Evolutionary conservation across 2,113 vertebrate species (phyloP), one percentile per base, ranked within the genome.

Genomic region (Pedionomus torquatus): DNA sequence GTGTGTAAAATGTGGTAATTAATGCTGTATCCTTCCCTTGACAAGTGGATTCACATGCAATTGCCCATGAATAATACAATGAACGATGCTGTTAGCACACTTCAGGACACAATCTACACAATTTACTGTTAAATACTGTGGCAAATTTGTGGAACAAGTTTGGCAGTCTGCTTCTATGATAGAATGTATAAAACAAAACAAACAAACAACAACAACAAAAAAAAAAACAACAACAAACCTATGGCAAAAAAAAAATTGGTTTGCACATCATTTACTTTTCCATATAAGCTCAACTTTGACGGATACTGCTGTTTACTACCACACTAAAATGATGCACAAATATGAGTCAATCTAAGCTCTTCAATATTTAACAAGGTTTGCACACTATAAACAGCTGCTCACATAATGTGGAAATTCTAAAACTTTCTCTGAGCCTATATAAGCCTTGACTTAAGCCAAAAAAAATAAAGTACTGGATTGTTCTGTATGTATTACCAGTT

Each of bases 401-500:
- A 88, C 63, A 83, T 63, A 75, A 93, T 89, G 54, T 66, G 71
- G 95, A 96, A 94, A 96, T 89, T 93, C 89, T 81, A 46, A 95
- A 97, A 96, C 80, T 95, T 95, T 95, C 75, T 93, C 89, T 84
- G 95, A 97, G 91, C 86, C 90, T 95, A 90, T 80, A 60, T 92
- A 96, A 97, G 94, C 78, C 74, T 93, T 96, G 71, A 93, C 93
- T 97, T 92, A 72, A 97, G 90, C 77, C 81, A 76, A 96, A 92
- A 96, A 69, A 93, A 97, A 94, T 77, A 91, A 97, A 96, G 60
- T 92, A 97, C 94, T 80, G 89, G 83, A 95, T 93, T 97, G 90
- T 97, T 98, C 96, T 97, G 86, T 97, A 89, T 95, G 91, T 98
- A 95, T 95, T 97, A 96, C 93, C 90, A 96, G 95, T 80, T 98